Conservation (phyloP, 2,888 invertebrate genomes). For the Stegophylla sp. region DNA sequence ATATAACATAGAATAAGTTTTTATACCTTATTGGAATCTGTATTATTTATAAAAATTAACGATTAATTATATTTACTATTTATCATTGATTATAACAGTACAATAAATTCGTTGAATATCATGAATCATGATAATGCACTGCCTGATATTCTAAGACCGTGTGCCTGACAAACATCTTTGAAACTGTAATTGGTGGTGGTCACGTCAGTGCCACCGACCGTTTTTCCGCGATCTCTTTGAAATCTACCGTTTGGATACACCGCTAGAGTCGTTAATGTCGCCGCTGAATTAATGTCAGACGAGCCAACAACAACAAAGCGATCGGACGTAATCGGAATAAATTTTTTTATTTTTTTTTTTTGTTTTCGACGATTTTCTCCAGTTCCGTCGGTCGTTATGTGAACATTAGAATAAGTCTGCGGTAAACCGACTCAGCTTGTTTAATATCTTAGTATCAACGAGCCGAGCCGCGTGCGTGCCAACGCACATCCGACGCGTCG, state of each 20-base stretch:
- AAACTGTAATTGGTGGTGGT: background rate
- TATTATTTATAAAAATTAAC: no score
- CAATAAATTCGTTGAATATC: no score
- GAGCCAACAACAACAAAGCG: constrained; percentile 59
- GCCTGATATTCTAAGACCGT: no score
- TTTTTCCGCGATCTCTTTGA: constrained; percentile 54
- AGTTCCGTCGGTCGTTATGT: constrained; percentile 50
- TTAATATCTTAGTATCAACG: constrained; percentile 2
- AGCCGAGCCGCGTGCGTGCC: constrained; percentile 37
- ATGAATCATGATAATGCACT: no score
- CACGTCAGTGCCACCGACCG: constrained; percentile 29
- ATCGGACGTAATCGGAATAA: constrained; percentile 51
- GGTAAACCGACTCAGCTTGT: constrained; percentile 18
- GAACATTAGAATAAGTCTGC: constrained; percentile 40
- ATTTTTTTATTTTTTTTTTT: constrained; percentile 42
- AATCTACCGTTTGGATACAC: constrained; percentile 10
- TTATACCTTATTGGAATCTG: no score
- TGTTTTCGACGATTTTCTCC: constrained; percentile 51
- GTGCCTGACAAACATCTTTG: no score
- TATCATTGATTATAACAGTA: no score
- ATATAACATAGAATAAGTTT: no score
- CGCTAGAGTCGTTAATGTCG: constrained; percentile 52
- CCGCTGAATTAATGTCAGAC: constrained; percentile 51
- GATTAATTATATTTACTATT: no score
- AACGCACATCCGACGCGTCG: constrained; percentile 49